Conservation (phyloP, 2,797 vertebrate species). For the Neomorphus geoffroyi region DNA sequence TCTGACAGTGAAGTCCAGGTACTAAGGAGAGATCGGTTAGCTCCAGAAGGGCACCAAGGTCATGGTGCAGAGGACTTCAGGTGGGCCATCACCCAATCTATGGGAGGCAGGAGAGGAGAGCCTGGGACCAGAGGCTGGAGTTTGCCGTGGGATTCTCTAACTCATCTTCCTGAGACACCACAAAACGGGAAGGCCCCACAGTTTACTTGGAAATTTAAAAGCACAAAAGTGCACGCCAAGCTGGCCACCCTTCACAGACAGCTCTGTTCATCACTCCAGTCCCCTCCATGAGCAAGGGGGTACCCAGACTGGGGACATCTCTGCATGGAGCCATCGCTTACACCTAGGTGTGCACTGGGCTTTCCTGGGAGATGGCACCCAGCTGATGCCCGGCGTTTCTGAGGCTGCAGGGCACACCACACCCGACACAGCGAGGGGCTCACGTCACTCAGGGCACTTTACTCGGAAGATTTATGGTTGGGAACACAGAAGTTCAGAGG, state of each 20-base stretch:
- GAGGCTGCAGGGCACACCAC: not conserved
- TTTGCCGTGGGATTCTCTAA: not conserved
- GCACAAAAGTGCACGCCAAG: no score
- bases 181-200: fast-evolving
- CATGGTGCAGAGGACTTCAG: not conserved
- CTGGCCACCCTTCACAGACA: not conserved
- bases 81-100: not conserved
- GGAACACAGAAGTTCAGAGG: constrained; percentile 53
- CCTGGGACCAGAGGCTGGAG: not conserved
- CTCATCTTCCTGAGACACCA: not conserved
- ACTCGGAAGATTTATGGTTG: constrained; percentile 22
- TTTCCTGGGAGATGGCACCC: fast-evolving
- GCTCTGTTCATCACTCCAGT: fast-evolving
- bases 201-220: fast-evolving
- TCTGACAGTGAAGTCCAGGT: not conserved
- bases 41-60: not conserved
- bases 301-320: no score
- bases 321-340: fast-evolving
- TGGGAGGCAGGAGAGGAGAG: not conserved
- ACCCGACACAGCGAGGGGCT: not conserved
- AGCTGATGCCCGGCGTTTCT: fast-evolving
- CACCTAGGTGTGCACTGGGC: fast-evolving
- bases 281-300: fast-evolving
- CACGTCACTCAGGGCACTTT: constrained; percentile 1
- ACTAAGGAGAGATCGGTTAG: fast-evolving